Conservation (phyloP, 2,797 vertebrate species). For the Sebastes nivosus region DNA sequence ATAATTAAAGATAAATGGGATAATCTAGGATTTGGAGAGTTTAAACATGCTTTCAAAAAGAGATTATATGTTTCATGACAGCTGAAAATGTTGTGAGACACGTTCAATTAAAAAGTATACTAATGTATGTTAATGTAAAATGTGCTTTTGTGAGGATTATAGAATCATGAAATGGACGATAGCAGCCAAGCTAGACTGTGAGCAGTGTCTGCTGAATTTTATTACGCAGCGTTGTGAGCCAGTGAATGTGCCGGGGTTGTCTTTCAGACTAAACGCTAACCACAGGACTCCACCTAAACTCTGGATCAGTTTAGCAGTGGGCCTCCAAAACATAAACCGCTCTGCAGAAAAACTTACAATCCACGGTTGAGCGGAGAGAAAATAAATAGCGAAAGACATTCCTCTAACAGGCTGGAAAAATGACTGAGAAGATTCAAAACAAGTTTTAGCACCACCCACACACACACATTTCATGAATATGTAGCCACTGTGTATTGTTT, state of each 20-base stretch:
- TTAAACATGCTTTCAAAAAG: not conserved
- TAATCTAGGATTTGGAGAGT: slow-evolving; percentile 14
- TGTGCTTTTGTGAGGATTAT: not conserved
- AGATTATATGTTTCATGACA: not conserved
- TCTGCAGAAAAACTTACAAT: slow-evolving; percentile 44
- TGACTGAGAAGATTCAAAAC: slow-evolving; percentile 29
- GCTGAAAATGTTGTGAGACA: not conserved
- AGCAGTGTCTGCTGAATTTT: slow-evolving; percentile 46
- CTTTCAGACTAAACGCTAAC: slow-evolving; percentile 59
- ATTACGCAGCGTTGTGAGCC: slow-evolving; percentile 55
- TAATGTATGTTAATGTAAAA: not conserved
- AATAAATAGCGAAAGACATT: slow-evolving; percentile 50
- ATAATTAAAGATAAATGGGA: slow-evolving; percentile 38
- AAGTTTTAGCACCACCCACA: slow-evolving; percentile 1
- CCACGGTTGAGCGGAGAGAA: slow-evolving; percentile 39
- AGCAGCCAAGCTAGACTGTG: slow-evolving; percentile 1
- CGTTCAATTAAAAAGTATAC: not conserved
- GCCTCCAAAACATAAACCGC: slow-evolving; percentile 60
- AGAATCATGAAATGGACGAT: slow-evolving; percentile 4
- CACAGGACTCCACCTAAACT: slow-evolving; percentile 78
- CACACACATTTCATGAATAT: not conserved
- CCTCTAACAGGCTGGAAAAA: slow-evolving; percentile 31
- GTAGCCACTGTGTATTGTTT: not conserved
- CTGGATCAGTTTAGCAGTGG: slow-evolving; percentile 70
- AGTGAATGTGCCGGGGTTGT: slow-evolving; percentile 57